phyloP scores from a whole-genome alignment of 2,113 vertebrate species.

The Irena cyanogastra region DNA sequence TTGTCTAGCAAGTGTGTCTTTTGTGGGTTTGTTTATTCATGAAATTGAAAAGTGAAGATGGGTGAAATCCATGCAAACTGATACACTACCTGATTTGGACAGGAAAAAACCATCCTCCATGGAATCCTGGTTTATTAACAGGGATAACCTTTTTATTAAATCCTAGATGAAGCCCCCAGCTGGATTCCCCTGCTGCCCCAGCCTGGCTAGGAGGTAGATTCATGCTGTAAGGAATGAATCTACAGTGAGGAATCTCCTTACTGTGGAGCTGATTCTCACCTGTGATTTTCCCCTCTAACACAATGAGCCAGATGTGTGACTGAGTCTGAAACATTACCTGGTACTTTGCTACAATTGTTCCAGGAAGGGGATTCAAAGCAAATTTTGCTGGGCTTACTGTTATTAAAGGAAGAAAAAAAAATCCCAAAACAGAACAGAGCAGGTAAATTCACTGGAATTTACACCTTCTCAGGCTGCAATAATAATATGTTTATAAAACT shows the following conservation, averaged over 20 bases:
- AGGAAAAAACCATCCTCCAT: neutral
- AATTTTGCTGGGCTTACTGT: neutral
- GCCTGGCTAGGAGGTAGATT: neutral
- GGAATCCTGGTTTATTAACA: neutral
- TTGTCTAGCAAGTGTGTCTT: neutral
- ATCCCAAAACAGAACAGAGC: neutral
- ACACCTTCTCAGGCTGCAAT: neutral
- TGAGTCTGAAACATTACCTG: neutral
- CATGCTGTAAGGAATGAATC: neutral
- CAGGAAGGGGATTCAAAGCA: neutral
- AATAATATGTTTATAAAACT: neutral
- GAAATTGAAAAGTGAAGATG: conserved; percentile 3
- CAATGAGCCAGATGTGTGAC: neutral
- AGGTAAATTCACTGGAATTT: neutral
- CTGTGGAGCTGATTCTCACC: neutral
- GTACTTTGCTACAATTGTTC: neutral
- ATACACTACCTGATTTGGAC: neutral
- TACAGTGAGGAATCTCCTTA: neutral
- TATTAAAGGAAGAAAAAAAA: neutral
- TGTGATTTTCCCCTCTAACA: neutral
- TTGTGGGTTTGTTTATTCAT: neutral
- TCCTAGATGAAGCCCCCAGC: neutral
- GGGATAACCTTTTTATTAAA: neutral
- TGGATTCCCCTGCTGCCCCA: neutral
- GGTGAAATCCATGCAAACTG: neutral